These are phyloP conservation scores for Mus musculus DNA, from an alignment of 2,113 vertebrate genomes.

Conservation along the genomic window DNA sequence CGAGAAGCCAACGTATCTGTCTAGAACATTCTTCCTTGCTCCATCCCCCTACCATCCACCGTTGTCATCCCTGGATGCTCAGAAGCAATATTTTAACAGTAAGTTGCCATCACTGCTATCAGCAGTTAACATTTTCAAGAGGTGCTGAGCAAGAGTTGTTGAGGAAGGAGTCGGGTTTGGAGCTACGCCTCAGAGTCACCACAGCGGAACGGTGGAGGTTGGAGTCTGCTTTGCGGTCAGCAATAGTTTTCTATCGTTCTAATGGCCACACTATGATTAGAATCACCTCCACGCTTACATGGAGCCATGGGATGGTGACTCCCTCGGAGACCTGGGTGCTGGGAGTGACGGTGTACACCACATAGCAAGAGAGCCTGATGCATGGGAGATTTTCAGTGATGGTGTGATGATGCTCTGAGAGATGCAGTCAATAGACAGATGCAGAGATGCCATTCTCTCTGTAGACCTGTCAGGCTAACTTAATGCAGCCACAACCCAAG, in stretches of 20 bases:
- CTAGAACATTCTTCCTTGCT: background rate
- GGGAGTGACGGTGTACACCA: background rate
- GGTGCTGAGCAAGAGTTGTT: too few species aligned
- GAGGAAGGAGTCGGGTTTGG: background rate
- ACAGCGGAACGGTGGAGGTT: background rate
- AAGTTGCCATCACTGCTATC: background rate
- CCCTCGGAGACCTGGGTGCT: background rate
- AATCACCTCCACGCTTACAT: background rate
- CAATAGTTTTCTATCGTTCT: background rate
- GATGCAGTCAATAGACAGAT: background rate
- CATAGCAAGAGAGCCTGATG: background rate
- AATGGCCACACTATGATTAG: background rate
- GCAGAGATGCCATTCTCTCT: background rate
- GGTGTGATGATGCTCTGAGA: background rate
- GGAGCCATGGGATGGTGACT: background rate
- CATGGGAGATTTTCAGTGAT: background rate
- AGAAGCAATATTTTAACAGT: background rate
- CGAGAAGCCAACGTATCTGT: background rate
- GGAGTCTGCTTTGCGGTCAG: too few species aligned
- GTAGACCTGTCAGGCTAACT: background rate
- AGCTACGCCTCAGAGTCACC: background rate
- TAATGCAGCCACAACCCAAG: background rate
- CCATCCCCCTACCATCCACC: background rate
- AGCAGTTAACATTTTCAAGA: background rate
- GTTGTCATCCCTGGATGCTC: background rate